Conservation (phyloP, 2,113 vertebrate genomes). For the Stomatorhinus ivindoensis region DNA sequence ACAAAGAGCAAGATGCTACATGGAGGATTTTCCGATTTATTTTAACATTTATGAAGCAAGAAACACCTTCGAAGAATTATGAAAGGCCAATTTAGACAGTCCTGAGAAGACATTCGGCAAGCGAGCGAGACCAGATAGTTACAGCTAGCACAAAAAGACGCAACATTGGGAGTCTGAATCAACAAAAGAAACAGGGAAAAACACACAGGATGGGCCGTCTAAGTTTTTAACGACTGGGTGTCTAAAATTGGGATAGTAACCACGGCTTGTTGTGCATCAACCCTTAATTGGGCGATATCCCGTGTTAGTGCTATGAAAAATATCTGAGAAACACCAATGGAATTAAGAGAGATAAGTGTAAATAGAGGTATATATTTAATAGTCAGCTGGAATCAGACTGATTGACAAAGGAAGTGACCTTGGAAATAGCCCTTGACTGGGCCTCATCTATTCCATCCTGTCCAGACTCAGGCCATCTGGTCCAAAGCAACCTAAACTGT, state of each 20-base stretch:
- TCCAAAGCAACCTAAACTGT: constrained; percentile 33
- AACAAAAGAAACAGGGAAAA: background rate
- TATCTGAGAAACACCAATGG: background rate
- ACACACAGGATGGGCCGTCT: background rate
- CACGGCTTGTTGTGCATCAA: background rate
- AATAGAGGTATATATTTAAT: constrained; percentile 6
- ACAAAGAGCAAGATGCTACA: background rate
- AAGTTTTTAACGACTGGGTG: background rate
- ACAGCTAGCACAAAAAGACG: background rate
- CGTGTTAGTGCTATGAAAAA: background rate
- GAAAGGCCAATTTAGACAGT: background rate
- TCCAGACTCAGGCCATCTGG: constrained; percentile 41
- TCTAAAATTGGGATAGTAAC: background rate
- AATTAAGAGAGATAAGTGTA: background rate
- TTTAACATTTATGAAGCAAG: background rate
- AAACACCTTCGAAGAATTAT: background rate
- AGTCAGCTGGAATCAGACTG: constrained; percentile 29
- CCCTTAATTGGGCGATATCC: background rate
- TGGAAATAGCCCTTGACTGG: constrained; percentile 51
- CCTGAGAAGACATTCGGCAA: background rate
- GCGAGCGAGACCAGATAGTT: background rate
- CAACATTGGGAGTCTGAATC: background rate
- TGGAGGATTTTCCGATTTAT: background rate
- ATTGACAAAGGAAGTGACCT: constrained; percentile 49
- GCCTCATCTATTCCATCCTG: constrained; percentile 26